Evolutionary conservation across 2,888 invertebrate species (phyloP), one percentile per base, ranked within the genome.

Genomic region (Agrypnus murinus): DNA sequence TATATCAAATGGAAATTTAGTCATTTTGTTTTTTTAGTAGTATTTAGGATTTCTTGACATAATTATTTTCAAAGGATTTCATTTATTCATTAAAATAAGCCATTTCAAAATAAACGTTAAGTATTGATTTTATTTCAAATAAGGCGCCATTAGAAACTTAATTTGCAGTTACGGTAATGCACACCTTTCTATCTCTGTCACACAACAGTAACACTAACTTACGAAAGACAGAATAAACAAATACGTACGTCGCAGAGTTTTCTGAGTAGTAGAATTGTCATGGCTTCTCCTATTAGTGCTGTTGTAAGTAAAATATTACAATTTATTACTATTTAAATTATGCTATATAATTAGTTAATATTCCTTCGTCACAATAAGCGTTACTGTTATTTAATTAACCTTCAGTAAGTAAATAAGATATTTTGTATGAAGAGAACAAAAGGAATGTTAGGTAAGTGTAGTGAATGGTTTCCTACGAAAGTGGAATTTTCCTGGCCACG

Each of bases 401-500:
- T 43, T 43, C 4, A 8, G 43, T 43, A 43, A 43, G 43, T 43
- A 43, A 7, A 43, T 1, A 43, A 43, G 14, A 3, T 6, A 6
- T 12, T 2, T 43, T 3, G 15, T 14, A 15, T 5, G 9, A 43
- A 14, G 25, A 25, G 5, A 25, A 25, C 5, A 25, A 25, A 14
- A 2, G 14, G 12, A 43, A 43, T 1, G 15, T 9, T 4, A 43
- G 43, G 14, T 15, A 15, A 14, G 5, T n/a, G 1, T 12, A 40
- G 40, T 15, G 43, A 43, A 43, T 43, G 50, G 12, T 50, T 4
- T n/a, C 2, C 12, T 50, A 25, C 7, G 32, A 25, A 25, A 25
- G 31, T 50, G 50, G 50, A 50, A 50, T 50, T 50, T 31, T 50
- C 10, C 31, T 50, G 31, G 19, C n/a, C 50, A 31, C 19, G 50